Evolutionary conservation across 2,797 vertebrate species (phyloP).

Genomic region (Geotrypetes seraphini): DNA sequence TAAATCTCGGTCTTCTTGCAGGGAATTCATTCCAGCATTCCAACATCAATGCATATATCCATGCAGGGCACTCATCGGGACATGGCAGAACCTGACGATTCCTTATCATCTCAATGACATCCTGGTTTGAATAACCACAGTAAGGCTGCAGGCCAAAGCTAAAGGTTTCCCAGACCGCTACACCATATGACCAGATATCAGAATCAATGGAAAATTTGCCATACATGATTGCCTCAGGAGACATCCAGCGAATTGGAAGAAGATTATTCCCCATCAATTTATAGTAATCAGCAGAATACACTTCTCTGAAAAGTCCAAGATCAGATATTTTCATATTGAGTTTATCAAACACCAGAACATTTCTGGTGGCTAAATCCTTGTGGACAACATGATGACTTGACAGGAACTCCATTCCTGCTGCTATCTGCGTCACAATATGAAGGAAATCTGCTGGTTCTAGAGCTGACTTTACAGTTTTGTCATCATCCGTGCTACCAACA

Average conservation of each 20-base stretch:
- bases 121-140: constrained; percentile 92
- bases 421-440: constrained; percentile 81
- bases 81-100: constrained; percentile 78
- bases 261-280: constrained; percentile 73
- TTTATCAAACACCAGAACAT: constrained; percentile 86
- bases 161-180: constrained; percentile 92
- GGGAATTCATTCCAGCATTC: constrained; percentile 94
- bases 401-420: constrained; percentile 91
- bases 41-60: constrained; percentile 87
- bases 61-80: constrained; percentile 86
- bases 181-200: constrained; percentile 91
- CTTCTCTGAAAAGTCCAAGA: constrained; percentile 84
- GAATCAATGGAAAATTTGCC: constrained; percentile 90
- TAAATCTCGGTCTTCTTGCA: constrained; percentile 82
- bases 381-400: constrained; percentile 84
- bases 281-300: constrained; percentile 93
- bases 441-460: constrained; percentile 88
- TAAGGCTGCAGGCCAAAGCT: constrained; percentile 94
- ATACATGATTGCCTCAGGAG: constrained; percentile 83
- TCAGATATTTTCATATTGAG: constrained; percentile 85
- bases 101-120: constrained; percentile 92
- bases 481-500: constrained; percentile 87
- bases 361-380: constrained; percentile 90
- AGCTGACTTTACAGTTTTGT: constrained; percentile 81
- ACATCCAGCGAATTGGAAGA: constrained; percentile 94